Evolutionary conservation across 2,888 invertebrate species (phyloP).

Genomic region (Lasioglossum figueresi): DNA sequence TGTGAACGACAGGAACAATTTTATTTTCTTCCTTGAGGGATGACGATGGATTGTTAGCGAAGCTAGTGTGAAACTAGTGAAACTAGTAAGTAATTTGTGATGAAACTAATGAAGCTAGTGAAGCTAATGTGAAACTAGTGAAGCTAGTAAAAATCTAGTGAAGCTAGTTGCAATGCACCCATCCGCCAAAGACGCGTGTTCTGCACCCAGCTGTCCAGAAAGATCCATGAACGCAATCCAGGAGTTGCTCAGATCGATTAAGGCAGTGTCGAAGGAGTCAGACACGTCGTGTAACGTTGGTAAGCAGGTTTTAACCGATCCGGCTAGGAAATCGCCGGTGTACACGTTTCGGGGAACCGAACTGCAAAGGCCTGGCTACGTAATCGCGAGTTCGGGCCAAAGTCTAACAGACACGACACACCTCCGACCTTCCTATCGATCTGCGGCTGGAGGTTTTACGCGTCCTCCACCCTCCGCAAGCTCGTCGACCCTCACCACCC

Average conservation of each 20-base stretch:
- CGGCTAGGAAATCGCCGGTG: neutral
- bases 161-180: neutral
- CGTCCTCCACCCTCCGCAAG: slow-evolving; percentile 75
- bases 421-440: slow-evolving; percentile 83
- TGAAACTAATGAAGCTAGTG: no score
- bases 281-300: neutral
- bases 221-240: neutral
- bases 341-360: slow-evolving; percentile 53
- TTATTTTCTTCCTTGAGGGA: no score
- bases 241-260: neutral
- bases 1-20: no score
- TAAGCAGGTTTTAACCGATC: slow-evolving; percentile 19
- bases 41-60: neutral
- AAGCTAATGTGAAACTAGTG: no score
- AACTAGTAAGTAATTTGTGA: no score
- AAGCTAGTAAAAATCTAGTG: no score
- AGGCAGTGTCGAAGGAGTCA: neutral
- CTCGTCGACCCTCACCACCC: slow-evolving; percentile 57
- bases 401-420: slow-evolving; percentile 80
- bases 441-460: slow-evolving; percentile 81
- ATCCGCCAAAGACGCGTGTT: neutral
- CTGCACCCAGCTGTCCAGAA: neutral
- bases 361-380: slow-evolving; percentile 61
- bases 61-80: no score
- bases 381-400: slow-evolving; percentile 70